phyloP scores from a whole-genome alignment of 2,113 vertebrate species.

The Gorsachius goisagi region DNA sequence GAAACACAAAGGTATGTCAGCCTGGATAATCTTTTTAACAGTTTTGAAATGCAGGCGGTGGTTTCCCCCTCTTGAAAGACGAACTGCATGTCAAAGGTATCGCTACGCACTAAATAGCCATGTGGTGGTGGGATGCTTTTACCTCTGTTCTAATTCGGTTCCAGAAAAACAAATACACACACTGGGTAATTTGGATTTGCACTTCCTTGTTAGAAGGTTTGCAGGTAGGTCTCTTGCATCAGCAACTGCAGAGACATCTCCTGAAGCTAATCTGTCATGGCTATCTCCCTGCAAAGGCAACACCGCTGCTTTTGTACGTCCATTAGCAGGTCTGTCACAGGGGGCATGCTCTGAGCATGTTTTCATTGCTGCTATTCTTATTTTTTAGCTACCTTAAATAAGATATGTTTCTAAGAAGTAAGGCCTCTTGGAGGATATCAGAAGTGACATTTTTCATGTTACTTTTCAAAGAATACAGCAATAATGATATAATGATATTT shows the following conservation, averaged over 20 bases:
- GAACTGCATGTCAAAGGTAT: constrained; percentile 31
- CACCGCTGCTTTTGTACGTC: background rate
- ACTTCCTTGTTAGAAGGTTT: background rate
- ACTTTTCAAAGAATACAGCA: background rate
- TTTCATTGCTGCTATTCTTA: background rate
- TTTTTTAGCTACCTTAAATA: background rate
- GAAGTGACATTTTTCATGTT: background rate
- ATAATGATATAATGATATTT: background rate
- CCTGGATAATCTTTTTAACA: constrained; percentile 11
- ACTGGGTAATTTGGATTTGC: background rate
- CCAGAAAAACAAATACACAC: background rate
- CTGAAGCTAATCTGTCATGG: background rate
- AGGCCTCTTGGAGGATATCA: background rate
- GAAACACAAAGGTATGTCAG: constrained; percentile 19
- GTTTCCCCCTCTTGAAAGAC: constrained; percentile 15
- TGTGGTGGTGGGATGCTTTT: background rate
- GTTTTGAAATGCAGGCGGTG: background rate
- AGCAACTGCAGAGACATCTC: background rate
- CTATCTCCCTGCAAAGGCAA: background rate
- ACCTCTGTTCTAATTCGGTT: background rate
- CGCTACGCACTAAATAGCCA: background rate
- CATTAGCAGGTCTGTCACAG: background rate
- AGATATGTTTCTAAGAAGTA: background rate
- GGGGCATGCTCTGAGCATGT: background rate
- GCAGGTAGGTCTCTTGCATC: background rate